A percentile compares a stretch with the other conserved stretches of the same genome.
phyloP scores from a whole-genome alignment of 2,113 vertebrate species.

The Nasalis larvatus region DNA sequence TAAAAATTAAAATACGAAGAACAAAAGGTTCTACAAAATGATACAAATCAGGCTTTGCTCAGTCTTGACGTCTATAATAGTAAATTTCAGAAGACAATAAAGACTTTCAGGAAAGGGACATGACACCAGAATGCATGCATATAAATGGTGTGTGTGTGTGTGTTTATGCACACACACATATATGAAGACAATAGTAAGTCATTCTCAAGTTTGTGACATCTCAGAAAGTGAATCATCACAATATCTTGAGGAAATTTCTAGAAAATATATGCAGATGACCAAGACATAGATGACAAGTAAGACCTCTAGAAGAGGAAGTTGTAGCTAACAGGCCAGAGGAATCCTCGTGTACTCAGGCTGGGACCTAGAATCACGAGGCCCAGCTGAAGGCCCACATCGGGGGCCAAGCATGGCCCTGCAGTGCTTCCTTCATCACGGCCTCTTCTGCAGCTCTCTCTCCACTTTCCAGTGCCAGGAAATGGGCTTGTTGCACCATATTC shows the following conservation, averaged over 20 bases:
- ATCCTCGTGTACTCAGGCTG: not conserved
- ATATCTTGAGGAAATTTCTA: not conserved
- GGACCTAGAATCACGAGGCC: not conserved
- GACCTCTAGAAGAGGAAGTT: not conserved
- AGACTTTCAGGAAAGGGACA: not conserved
- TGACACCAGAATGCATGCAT: not conserved
- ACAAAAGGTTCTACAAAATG: not conserved
- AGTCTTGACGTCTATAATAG: not conserved
- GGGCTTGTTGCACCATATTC: not conserved
- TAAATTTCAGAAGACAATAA: not conserved
- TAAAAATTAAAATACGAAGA: not conserved
- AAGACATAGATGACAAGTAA: not conserved
- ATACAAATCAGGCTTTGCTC: not conserved
- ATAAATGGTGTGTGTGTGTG: not conserved
- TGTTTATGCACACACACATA: not conserved
- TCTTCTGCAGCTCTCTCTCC: not conserved
- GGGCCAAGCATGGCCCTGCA: accelerated
- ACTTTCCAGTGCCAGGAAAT: not conserved
- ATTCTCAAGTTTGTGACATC: not conserved
- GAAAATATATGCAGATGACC: not conserved
- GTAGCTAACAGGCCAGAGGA: not conserved
- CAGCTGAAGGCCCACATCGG: accelerated
- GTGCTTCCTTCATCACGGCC: accelerated
- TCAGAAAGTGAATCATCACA: not conserved
- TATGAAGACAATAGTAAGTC: not conserved